phyloP scores from a whole-genome alignment of 2,888 invertebrate genomes.

The Helleia helle region DNA sequence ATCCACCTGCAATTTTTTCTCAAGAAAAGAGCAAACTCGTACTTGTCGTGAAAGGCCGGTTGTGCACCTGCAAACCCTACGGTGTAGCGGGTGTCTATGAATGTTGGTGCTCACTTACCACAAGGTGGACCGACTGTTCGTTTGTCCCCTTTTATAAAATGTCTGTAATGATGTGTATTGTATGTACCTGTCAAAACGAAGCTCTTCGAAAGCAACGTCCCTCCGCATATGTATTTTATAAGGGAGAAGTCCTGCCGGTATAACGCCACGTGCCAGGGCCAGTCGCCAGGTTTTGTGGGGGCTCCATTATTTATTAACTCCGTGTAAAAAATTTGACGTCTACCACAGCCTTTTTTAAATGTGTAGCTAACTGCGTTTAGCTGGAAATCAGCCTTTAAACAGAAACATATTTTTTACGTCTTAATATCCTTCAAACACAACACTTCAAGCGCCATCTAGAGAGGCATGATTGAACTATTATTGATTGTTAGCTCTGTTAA shows the following conservation, averaged over 20 bases:
- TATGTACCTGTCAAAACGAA: conserved; percentile 19
- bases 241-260: conserved; percentile 26
- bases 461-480: too few species aligned
- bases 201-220: conserved; percentile 33
- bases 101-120: too few species aligned
- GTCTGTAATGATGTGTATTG: too few species aligned
- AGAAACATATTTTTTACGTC: background rate
- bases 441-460: too few species aligned
- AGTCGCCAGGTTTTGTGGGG: conserved; percentile 42
- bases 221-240: conserved; percentile 42
- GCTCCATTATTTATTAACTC: conserved; percentile 39
- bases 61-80: too few species aligned
- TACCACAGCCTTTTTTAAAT: conserved; percentile 28
- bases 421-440: too few species aligned
- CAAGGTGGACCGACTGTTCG: background rate
- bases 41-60: too few species aligned
- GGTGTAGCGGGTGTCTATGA: too few species aligned
- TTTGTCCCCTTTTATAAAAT: too few species aligned
- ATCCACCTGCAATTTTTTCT: too few species aligned
- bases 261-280: conserved; percentile 52
- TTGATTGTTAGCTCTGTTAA: too few species aligned
- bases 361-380: conserved; percentile 1
- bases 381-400: conserved; percentile 4
- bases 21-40: too few species aligned
- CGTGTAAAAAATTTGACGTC: conserved; percentile 31